Percentiles rank a stretch among this genome's conserved stretches.
phyloP scores from a whole-genome alignment of 2,888 invertebrate species.

The Volucella inflata region DNA sequence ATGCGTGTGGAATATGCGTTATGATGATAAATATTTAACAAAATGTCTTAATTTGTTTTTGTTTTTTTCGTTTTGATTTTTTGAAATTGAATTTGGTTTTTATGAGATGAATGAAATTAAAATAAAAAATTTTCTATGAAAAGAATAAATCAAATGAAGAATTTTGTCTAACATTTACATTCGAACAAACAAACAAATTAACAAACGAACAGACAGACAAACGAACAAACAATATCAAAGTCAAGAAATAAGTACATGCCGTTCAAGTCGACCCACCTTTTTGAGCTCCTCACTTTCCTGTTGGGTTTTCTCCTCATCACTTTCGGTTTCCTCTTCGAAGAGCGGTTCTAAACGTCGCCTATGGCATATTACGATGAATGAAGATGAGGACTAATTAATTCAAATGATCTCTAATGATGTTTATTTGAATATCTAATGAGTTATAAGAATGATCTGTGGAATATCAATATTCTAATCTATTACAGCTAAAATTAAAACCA shows the following conservation, averaged over 20 bases:
- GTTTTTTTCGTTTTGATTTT: constrained; percentile 17
- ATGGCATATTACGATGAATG: constrained; percentile 82
- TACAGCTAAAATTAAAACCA: neutral
- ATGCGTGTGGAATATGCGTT: constrained; percentile 70
- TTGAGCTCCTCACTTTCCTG: constrained; percentile 83
- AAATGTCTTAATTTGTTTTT: constrained; percentile 17
- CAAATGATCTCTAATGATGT: constrained; percentile 30
- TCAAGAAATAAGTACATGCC: constrained; percentile 43
- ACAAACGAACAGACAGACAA: constrained; percentile 47
- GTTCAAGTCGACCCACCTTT: constrained; percentile 83
- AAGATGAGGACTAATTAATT: constrained; percentile 73
- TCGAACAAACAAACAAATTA: constrained; percentile 46
- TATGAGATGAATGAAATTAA: constrained; percentile 59
- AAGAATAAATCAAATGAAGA: constrained; percentile 18
- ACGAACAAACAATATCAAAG: too few relatives aligned
- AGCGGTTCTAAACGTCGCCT: constrained; percentile 92
- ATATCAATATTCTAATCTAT: neutral
- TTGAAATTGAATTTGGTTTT: neutral
- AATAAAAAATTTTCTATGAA: constrained; percentile 40
- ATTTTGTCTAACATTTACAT: constrained; percentile 17
- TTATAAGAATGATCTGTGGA: neutral
- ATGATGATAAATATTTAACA: constrained; percentile 59
- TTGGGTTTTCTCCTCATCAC: constrained; percentile 84
- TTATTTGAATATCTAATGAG: constrained; percentile 4
- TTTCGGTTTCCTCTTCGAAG: constrained; percentile 92